Base-by-base conservation (phyloP, 1,140 invertebrate species). In the Pomacea maculata region DNA sequence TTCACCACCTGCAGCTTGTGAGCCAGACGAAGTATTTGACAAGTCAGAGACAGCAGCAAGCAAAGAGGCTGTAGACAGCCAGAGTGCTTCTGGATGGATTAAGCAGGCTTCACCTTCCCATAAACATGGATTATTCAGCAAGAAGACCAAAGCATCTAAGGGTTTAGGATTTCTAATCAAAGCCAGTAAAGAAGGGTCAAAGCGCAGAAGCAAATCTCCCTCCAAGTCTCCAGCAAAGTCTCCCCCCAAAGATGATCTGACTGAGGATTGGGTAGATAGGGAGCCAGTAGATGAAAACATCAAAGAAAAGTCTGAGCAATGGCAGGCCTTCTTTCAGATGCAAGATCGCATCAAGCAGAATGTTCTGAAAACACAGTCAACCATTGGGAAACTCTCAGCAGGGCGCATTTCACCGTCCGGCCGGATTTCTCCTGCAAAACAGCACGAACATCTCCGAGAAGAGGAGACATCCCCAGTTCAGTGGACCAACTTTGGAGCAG, bases 301-400 rank as follows among this genome's bases (percentile, higher is more conserved):
- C 70, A 86, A 87, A 63, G 78, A 87, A 73, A 88, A 90, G 78
- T 90, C 90, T 12, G 92, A 92, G 85, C 91, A 92, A 86, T 92
- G 91, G 91, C 88, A 91, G 82, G 89, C 87, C 75, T 92, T 92
- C 84, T 87, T 90, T 78, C 87, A 91, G 84, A 89, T 92, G 86
- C 90, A 91, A 78, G 90, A 90, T 72, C 88, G 89, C 81, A 91
- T 91, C 73, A 89, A 92, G 80, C 85, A 88, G 64, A 90, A 90
- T 83, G 87, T 92, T 21, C 82, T 86, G 55, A 89, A 91, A 84
- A 90, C 91, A 34, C 88, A 91, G 84, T 85, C 81, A 67, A 88
- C 84, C 82, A 81, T 92, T 63, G 87, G 86, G 61, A 91, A 92
- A 85, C 86, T 91, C 54, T 86, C 85, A 34, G 81, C 84, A 10